A percentile compares a stretch with the other conserved stretches of the same genome.
phyloP scores from a whole-genome alignment of 1,140 invertebrate genomes.

The Ceratitis capitata region DNA sequence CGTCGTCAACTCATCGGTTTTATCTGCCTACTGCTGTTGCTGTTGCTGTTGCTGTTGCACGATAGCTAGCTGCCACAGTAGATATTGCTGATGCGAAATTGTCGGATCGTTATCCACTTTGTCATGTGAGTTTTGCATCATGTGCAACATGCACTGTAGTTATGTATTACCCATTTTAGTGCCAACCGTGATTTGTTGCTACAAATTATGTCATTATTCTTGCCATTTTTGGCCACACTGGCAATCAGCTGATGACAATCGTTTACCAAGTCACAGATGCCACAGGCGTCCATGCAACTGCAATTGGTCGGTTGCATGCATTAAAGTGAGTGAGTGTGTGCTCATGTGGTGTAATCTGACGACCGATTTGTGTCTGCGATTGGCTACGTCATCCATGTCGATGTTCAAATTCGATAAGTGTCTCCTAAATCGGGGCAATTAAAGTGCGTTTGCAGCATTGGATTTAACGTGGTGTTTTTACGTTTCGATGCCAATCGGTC shows the following conservation, averaged over 20 bases:
- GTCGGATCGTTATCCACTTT: slow-evolving; percentile 38
- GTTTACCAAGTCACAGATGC: slow-evolving; percentile 1
- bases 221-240: slow-evolving; percentile 41
- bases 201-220: slow-evolving; percentile 44
- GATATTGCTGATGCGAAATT: background rate
- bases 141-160: too few relatives aligned
- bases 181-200: slow-evolving; percentile 41
- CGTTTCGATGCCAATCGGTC: background rate
- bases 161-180: slow-evolving; percentile 38
- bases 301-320: slow-evolving; percentile 27
- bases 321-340: too few relatives aligned
- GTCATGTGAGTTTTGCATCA: background rate
- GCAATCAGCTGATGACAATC: slow-evolving; percentile 38
- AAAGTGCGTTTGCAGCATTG: background rate
- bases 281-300: background rate
- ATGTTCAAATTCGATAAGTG: slow-evolving; percentile 1
- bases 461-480: background rate
- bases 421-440: background rate
- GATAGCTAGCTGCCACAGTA: background rate
- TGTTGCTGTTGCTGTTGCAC: too few relatives aligned
- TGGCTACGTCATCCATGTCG: background rate
- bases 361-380: slow-evolving; percentile 25
- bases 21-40: too few relatives aligned
- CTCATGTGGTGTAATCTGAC: background rate
- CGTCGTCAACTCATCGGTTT: background rate